These are phyloP conservation scores for Drosophila tropicalis DNA, from an alignment of 1,140 invertebrate species.

Conservation along the genomic window DNA sequence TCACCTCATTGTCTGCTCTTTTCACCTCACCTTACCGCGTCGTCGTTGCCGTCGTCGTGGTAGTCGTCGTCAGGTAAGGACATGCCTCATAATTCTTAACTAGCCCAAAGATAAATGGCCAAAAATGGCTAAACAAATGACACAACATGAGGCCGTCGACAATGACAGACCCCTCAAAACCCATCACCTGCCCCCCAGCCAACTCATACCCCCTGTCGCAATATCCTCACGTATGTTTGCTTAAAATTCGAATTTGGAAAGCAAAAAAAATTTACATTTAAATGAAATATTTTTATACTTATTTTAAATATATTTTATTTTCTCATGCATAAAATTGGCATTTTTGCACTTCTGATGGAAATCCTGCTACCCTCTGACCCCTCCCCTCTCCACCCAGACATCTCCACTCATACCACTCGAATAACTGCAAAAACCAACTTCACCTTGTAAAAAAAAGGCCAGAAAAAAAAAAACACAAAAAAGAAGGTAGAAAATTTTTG, in stretches of 20 bases:
- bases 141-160: conserved; percentile 7
- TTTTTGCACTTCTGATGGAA: conserved; percentile 54
- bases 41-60: conserved; percentile 13
- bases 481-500: conserved; percentile 63
- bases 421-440: conserved; percentile 43
- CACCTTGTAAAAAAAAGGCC: conserved; percentile 35
- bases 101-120: conserved; percentile 59
- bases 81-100: conserved; percentile 60
- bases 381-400: not conserved
- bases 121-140: conserved; percentile 38
- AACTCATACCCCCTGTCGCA: not conserved
- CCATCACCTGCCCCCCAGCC: not conserved
- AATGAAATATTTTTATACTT: conserved; percentile 75
- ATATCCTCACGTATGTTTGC: not conserved
- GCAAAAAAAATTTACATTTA: conserved; percentile 73
- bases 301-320: conserved; percentile 66
- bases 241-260: conserved; percentile 19
- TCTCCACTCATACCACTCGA: conserved; percentile 40
- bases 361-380: conserved; percentile 13
- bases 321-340: conserved; percentile 76
- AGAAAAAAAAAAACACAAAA: conserved; percentile 15
- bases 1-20: not conserved
- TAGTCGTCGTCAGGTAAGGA: conserved; percentile 26
- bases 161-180: not conserved
- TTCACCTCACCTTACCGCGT: conserved; percentile 24